Evolutionary conservation across 2,888 invertebrate species (phyloP).

Genomic region (Pyrrhia umbra): DNA sequence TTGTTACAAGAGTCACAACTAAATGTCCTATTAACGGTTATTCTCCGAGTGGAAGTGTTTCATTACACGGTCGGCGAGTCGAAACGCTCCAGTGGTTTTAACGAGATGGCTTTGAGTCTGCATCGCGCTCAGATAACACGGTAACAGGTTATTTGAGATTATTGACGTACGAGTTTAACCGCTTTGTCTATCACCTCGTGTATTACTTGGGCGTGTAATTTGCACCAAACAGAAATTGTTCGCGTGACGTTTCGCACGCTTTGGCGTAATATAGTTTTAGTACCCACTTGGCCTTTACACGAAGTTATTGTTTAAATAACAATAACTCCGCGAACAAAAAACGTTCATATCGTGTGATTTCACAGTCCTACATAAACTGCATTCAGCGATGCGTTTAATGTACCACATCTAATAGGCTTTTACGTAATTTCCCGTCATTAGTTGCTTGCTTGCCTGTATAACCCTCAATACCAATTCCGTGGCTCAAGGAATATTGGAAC

Average conservation of each 20-base stretch:
- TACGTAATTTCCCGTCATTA: slow-evolving; percentile 56
- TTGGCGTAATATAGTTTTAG: slow-evolving; percentile 11
- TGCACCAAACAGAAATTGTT: slow-evolving; percentile 18
- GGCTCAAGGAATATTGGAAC: slow-evolving; percentile 62
- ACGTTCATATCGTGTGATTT: slow-evolving; percentile 8
- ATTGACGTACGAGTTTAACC: slow-evolving; percentile 54
- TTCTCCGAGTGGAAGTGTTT: slow-evolving; percentile 87
- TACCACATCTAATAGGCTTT: slow-evolving; percentile 30
- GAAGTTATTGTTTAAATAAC: slow-evolving; percentile 21
- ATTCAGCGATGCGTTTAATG: slow-evolving; percentile 39
- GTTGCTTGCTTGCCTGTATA: slow-evolving; percentile 37
- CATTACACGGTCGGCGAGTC: slow-evolving; percentile 85
- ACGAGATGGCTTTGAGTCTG: slow-evolving; percentile 81
- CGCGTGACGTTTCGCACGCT: slow-evolving; percentile 10
- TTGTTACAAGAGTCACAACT: slow-evolving; percentile 76
- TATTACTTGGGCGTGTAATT: slow-evolving; percentile 35
- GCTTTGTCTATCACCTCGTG: slow-evolving; percentile 43
- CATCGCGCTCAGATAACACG: slow-evolving; percentile 71
- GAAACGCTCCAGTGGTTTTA: slow-evolving; percentile 82
- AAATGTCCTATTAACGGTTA: slow-evolving; percentile 85
- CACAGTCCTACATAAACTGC: slow-evolving; percentile 25
- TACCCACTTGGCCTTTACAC: slow-evolving; percentile 17
- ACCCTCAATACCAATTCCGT: slow-evolving; percentile 52
- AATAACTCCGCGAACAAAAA: slow-evolving; percentile 9
- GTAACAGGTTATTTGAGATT: slow-evolving; percentile 71